Percentiles rank a stretch among this genome's conserved stretches.
phyloP scores from a whole-genome alignment of 2,888 invertebrate species.

The Sabatieria punctata region DNA sequence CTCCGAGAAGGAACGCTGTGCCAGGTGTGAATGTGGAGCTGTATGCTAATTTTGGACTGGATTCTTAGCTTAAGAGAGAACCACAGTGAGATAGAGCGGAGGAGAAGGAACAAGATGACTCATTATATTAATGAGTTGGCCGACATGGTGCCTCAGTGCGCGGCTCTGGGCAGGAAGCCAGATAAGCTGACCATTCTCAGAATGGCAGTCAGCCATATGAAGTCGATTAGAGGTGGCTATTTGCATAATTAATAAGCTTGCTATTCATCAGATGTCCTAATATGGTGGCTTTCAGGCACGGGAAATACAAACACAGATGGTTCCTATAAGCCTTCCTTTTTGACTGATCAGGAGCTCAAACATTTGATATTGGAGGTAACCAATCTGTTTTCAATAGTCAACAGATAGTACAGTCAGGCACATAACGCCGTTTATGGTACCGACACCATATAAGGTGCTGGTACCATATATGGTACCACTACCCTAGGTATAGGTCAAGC shows the following conservation, averaged over 20 bases:
- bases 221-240: conserved; percentile 78
- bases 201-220: conserved; percentile 99
- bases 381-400: background rate
- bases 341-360: conserved; percentile 96
- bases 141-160: conserved; percentile 91
- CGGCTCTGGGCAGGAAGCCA: conserved; percentile 88
- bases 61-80: conserved; percentile 54
- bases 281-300: conserved; percentile 50
- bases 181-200: conserved; percentile 96
- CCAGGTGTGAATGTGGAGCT: conserved; percentile 60
- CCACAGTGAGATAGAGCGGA: conserved; percentile 94
- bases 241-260: too few relatives aligned
- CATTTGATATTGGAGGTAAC: conserved; percentile 74
- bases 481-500: background rate
- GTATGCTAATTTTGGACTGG: too few relatives aligned
- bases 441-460: too few relatives aligned
- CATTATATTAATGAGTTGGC: conserved; percentile 98
- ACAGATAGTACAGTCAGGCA: too few relatives aligned
- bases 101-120: conserved; percentile 98
- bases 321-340: conserved; percentile 91
- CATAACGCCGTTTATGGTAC: too few relatives aligned
- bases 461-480: too few relatives aligned
- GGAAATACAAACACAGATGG: conserved; percentile 92
- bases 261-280: background rate
- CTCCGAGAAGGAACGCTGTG: conserved; percentile 91